Conservation (phyloP, 2,888 invertebrate genomes). For the Chironomus tentans region DNA sequence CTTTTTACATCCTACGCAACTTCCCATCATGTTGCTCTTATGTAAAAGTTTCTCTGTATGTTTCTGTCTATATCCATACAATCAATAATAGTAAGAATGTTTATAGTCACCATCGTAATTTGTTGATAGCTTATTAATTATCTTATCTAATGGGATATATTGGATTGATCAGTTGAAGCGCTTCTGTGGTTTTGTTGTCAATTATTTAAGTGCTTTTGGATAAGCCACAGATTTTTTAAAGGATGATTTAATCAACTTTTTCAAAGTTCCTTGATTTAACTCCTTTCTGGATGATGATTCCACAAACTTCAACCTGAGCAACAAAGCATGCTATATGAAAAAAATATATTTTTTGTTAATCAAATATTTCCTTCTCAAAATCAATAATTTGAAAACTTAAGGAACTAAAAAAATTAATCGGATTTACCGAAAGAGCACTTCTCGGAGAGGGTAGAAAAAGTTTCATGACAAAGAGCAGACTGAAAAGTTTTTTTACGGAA, state of each 20-base stretch:
- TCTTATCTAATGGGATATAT: no score
- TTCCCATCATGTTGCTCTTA: not conserved
- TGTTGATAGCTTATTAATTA: not conserved
- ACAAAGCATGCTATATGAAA: not conserved
- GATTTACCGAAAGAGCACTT: not conserved
- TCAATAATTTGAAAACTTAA: not conserved
- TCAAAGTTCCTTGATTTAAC: no score
- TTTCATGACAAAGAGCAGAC: not conserved
- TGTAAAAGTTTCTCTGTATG: not conserved
- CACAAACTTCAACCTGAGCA: no score
- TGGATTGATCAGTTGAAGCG: no score
- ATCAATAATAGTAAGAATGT: no score
- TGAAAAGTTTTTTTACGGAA: not conserved
- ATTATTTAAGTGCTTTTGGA: no score
- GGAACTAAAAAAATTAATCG: not conserved
- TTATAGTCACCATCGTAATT: not conserved
- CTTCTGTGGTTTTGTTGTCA: no score
- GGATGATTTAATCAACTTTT: no score
- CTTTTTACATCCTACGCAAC: not conserved
- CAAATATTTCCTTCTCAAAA: not conserved
- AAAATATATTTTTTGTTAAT: not conserved
- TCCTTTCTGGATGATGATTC: no score
- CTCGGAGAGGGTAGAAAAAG: not conserved
- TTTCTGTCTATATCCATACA: not conserved
- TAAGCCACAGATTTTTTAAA: no score